A percentile compares a stretch with the other conserved stretches of the same genome.
Evolutionary conservation across 2,888 invertebrate genomes (phyloP).

Genomic region (Lochmaea crataegi): DNA sequence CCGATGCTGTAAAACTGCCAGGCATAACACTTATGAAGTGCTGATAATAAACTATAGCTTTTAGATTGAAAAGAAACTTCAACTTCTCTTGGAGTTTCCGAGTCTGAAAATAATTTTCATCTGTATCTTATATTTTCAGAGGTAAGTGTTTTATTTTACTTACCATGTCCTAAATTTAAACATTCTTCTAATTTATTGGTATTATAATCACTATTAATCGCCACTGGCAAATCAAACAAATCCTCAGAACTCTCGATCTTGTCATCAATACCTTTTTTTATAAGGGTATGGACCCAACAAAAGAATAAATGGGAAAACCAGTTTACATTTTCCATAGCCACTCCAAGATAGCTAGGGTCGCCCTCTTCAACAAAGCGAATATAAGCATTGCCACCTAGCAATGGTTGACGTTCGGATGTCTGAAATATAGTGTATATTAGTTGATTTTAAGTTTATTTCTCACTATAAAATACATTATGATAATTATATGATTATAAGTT

Average conservation of each 20-base stretch:
- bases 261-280: slow-evolving; percentile 82
- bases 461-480: no score
- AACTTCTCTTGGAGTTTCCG: slow-evolving; percentile 3
- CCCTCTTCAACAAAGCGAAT: slow-evolving; percentile 75
- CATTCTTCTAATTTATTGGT: slow-evolving; percentile 67
- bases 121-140: no score
- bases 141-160: background rate
- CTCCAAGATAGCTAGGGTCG: slow-evolving; percentile 80
- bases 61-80: background rate
- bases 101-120: background rate
- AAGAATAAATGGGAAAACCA: slow-evolving; percentile 82
- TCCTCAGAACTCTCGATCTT: slow-evolving; percentile 81
- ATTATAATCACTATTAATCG: slow-evolving; percentile 72
- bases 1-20: slow-evolving; percentile 87
- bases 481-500: background rate
- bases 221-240: slow-evolving; percentile 82
- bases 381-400: slow-evolving; percentile 66
- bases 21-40: slow-evolving; percentile 82
- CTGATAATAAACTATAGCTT: slow-evolving; percentile 59
- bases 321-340: slow-evolving; percentile 82
- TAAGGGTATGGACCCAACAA: slow-evolving; percentile 88
- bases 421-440: slow-evolving; percentile 32
- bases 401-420: slow-evolving; percentile 56
- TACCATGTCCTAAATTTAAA: slow-evolving; percentile 59
- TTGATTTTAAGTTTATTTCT: background rate